These are phyloP conservation scores for Dicycla oo DNA, from an alignment of 2,888 invertebrate genomes.

Conservation along the genomic window DNA sequence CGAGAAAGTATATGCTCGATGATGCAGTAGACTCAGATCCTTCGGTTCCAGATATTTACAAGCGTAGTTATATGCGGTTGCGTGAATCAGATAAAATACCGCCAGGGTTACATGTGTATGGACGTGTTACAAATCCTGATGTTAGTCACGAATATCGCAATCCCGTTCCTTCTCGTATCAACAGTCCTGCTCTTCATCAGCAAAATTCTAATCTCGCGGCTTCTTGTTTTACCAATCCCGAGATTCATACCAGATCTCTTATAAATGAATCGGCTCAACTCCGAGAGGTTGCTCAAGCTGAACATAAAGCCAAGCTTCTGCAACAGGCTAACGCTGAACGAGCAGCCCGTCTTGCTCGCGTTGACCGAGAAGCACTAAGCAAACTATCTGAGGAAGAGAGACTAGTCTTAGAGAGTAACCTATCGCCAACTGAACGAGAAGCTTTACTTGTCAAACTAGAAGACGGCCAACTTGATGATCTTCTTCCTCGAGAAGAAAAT, in stretches of 20 bases:
- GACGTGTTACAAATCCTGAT: background rate
- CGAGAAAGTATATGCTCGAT: background rate
- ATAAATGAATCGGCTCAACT: background rate
- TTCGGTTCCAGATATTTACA: conserved; percentile 16
- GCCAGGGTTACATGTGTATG: background rate
- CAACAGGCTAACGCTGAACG: background rate
- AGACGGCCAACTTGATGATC: conserved; percentile 12
- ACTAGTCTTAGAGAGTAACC: conserved; percentile 9
- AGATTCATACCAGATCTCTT: background rate
- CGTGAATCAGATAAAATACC: background rate
- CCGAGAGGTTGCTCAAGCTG: background rate
- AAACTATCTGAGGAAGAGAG: conserved; percentile 24
- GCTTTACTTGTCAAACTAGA: conserved; percentile 25
- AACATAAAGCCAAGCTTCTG: background rate
- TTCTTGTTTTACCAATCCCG: background rate
- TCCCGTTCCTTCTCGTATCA: background rate
- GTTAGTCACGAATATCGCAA: background rate
- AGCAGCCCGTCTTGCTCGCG: conserved; percentile 16
- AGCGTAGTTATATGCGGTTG: background rate
- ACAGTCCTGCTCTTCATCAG: background rate
- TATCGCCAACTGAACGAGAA: conserved; percentile 21
- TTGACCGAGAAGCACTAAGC: conserved; percentile 37
- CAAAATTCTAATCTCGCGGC: background rate
- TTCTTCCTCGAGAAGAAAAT: conserved; percentile 19
- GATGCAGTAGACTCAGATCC: background rate